Evolutionary conservation across 92 coral and sea anemone genomes (phyloP).

Genomic region (Siderastrea radians): DNA sequence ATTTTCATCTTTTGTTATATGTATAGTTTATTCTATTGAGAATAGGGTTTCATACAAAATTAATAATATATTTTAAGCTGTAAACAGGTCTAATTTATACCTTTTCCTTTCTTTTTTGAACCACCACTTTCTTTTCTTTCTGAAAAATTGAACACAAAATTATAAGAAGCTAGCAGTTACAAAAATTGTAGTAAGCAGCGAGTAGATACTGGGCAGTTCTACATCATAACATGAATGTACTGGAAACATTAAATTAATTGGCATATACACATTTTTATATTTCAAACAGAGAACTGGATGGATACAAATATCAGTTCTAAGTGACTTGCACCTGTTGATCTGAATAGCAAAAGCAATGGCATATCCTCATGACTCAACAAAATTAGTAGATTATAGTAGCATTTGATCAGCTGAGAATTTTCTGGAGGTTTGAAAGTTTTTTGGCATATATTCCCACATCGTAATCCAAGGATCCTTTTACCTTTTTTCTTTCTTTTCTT

Average conservation of each 20-base stretch:
- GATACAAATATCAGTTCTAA: too few species aligned
- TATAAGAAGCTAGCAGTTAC: too few species aligned
- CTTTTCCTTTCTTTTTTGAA: neutral
- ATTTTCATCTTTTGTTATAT: neutral
- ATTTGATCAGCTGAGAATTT: neutral
- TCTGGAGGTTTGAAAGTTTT: neutral
- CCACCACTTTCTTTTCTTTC: neutral
- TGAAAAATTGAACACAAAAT: neutral
- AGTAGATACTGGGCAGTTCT: too few species aligned
- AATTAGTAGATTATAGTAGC: neutral
- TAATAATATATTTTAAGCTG: neutral
- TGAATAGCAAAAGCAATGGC: too few species aligned
- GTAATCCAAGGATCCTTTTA: neutral
- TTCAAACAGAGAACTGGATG: too few species aligned
- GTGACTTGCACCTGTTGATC: too few species aligned
- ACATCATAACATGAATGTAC: too few species aligned
- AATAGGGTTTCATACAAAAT: neutral
- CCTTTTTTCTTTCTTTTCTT: conserved; percentile 7
- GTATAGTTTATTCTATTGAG: neutral
- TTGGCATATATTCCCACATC: neutral
- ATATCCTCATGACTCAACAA: neutral
- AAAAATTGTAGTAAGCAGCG: too few species aligned
- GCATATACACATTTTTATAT: too few species aligned
- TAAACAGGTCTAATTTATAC: neutral
- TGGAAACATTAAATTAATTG: too few species aligned